Conservation (phyloP, 2,888 invertebrate genomes). For the Chymomyza amoena region DNA sequence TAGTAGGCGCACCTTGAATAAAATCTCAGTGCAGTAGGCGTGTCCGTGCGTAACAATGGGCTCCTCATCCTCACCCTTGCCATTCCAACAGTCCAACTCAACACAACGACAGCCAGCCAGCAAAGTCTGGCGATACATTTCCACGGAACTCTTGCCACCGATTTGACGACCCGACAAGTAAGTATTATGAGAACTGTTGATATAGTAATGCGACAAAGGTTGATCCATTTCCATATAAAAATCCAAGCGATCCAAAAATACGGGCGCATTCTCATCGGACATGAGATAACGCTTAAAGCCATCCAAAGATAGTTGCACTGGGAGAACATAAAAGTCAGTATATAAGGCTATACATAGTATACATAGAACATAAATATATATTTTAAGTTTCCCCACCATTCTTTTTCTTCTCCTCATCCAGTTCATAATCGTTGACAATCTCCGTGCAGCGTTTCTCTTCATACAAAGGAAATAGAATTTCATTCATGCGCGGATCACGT, state of each 20-base stretch:
- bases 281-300: constrained; percentile 98
- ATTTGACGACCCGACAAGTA: constrained; percentile 97
- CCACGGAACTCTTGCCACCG: constrained; percentile 98
- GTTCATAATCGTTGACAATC: constrained; percentile 96
- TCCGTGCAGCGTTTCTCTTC: constrained; percentile 95
- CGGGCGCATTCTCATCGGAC: constrained; percentile 99
- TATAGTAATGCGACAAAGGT: constrained; percentile 98
- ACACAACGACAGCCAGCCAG: constrained; percentile 98
- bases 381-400: constrained; percentile 53
- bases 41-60: constrained; percentile 99
- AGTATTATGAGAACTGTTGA: constrained; percentile 98
- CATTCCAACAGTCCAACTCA: constrained; percentile 99
- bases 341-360: background rate
- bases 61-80: constrained; percentile 97
- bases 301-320: constrained; percentile 93
- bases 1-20: constrained; percentile 86
- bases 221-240: constrained; percentile 99
- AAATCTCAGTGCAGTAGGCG: constrained; percentile 99
- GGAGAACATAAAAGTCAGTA: background rate
- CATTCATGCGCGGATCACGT: constrained; percentile 98
- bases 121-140: constrained; percentile 98
- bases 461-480: constrained; percentile 98
- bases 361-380: too few relatives aligned
- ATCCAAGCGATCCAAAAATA: constrained; percentile 98
- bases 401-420: constrained; percentile 83